A percentile compares a stretch with the other conserved stretches of the same genome.
These are phyloP conservation scores for Araneus ventricosus DNA, from an alignment of 1,140 invertebrate genomes.

Conservation along the genomic window DNA sequence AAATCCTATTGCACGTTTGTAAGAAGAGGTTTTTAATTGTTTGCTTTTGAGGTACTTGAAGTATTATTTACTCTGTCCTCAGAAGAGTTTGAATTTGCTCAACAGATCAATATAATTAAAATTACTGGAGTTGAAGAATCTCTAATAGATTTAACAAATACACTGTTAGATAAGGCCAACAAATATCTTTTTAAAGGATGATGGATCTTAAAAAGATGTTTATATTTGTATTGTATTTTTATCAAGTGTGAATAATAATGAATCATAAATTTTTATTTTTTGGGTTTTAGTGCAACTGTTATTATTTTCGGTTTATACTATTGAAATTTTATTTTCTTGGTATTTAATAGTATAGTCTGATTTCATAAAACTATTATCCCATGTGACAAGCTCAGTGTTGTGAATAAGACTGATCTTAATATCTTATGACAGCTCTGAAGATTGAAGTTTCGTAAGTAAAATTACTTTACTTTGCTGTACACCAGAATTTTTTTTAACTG, in stretches of 20 bases:
- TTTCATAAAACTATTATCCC: too few species aligned
- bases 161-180: neutral
- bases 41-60: neutral
- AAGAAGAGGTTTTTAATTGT: neutral
- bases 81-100: neutral
- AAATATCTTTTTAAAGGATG: neutral
- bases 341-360: too few species aligned
- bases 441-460: too few species aligned
- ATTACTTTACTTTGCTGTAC: too few species aligned
- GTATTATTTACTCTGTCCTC: neutral
- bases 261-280: neutral
- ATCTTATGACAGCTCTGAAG: too few species aligned
- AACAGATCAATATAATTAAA: neutral
- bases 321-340: neutral
- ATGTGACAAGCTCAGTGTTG: too few species aligned
- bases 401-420: too few species aligned
- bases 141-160: neutral
- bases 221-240: constrained; percentile 32
- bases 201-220: constrained; percentile 11
- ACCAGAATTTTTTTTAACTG: too few species aligned
- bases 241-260: neutral
- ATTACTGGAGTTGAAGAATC: neutral
- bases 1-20: constrained; percentile 5
- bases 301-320: neutral
- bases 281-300: neutral